phyloP scores from a whole-genome alignment of 2,113 vertebrate species.

The Chaenogobius annularis region DNA sequence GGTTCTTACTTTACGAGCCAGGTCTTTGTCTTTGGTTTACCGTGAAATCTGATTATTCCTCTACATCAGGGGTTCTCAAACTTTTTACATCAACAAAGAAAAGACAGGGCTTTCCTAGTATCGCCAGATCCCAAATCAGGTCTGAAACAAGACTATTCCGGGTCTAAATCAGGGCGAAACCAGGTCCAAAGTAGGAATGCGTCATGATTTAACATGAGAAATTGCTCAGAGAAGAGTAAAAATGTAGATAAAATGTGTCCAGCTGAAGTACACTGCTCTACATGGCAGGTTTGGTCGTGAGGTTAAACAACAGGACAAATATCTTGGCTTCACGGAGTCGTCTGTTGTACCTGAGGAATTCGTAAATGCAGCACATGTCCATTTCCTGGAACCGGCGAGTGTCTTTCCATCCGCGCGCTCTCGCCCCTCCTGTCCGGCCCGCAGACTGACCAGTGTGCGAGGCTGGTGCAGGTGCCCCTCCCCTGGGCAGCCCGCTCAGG shows the following conservation, averaged over 20 bases:
- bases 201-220: no score
- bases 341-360: constrained; percentile 76
- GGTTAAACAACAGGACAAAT: constrained; percentile 47
- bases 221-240: no score
- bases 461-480: constrained; percentile 83
- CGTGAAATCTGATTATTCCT: constrained; percentile 30
- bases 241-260: no score
- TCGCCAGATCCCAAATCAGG: no score
- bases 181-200: no score
- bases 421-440: constrained; percentile 47
- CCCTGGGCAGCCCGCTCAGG: constrained; percentile 80
- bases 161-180: no score
- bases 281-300: background rate
- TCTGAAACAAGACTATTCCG: no score
- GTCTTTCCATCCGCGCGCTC: constrained; percentile 73
- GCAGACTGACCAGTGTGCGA: constrained; percentile 69
- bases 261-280: no score
- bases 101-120: no score
- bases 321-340: constrained; percentile 48
- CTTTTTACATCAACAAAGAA: no score
- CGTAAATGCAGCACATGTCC: constrained; percentile 72
- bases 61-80: constrained; percentile 15
- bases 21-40: constrained; percentile 72
- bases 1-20: constrained; percentile 64
- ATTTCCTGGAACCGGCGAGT: constrained; percentile 75